Percentiles rank a stretch among this genome's conserved stretches.
These are phyloP conservation scores for Istiophorus platypterus DNA, from an alignment of 2,113 vertebrate genomes.

Conservation along the genomic window DNA sequence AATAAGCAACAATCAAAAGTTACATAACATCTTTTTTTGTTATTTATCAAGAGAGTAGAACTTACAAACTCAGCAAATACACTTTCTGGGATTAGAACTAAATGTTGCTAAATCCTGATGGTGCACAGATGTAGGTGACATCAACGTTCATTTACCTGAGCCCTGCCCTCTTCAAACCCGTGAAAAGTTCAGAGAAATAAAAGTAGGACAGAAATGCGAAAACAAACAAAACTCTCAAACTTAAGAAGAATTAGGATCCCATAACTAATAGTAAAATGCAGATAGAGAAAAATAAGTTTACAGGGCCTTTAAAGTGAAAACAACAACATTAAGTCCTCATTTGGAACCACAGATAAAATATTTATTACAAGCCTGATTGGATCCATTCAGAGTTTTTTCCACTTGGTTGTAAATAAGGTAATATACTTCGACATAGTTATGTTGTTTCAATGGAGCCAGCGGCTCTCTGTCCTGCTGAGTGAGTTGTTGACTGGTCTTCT, in stretches of 20 bases:
- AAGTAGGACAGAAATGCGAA: not conserved
- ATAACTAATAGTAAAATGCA: not conserved
- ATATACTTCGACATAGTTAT: constrained; percentile 34
- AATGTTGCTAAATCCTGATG: not conserved
- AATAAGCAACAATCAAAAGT: not conserved
- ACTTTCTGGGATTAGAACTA: too few species aligned
- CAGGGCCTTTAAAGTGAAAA: constrained; percentile 28
- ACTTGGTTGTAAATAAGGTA: constrained; percentile 47
- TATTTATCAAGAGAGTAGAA: not conserved
- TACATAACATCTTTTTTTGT: not conserved
- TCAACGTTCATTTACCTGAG: not conserved
- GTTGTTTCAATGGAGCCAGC: constrained; percentile 40
- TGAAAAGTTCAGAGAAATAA: too few species aligned
- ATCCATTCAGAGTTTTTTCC: constrained; percentile 23
- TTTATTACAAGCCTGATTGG: constrained; percentile 42
- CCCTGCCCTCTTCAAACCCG: not conserved
- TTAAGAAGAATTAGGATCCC: not conserved
- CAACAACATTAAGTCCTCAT: constrained; percentile 32
- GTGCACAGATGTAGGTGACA: not conserved
- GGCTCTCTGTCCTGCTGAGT: constrained; percentile 42
- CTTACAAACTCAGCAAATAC: not conserved
- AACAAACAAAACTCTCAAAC: constrained; percentile 12
- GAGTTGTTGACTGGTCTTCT: constrained; percentile 55
- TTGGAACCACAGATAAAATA: constrained; percentile 35
- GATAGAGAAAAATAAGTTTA: constrained; percentile 32